These are phyloP conservation scores for Catharus bicknelli DNA, from an alignment of 2,113 vertebrate species.

Conservation along the genomic window DNA sequence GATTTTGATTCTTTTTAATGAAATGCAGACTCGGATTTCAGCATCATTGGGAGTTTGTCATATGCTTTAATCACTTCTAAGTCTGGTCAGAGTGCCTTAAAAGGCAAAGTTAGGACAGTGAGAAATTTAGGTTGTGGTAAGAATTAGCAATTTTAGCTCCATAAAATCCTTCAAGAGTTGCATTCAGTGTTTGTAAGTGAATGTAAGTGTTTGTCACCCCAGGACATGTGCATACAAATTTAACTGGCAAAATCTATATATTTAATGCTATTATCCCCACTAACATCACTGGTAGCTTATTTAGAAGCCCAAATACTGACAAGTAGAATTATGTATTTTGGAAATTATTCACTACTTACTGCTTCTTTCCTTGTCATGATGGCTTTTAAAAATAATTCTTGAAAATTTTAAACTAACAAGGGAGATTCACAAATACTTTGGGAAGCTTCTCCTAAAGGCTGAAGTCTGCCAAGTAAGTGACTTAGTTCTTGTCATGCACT, in stretches of 20 bases:
- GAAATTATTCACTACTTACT: not conserved
- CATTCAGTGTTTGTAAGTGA: not conserved
- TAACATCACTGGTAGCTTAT: not conserved
- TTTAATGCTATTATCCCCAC: not conserved
- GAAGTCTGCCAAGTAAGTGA: not conserved
- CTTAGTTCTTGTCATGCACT: not conserved
- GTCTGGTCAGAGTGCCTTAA: not conserved
- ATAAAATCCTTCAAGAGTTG: not conserved
- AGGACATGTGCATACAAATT: not conserved
- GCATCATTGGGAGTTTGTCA: not conserved
- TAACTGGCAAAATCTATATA: not conserved
- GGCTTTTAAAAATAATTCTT: not conserved
- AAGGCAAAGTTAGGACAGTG: not conserved
- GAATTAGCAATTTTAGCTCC: not conserved
- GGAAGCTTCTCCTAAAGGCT: not conserved
- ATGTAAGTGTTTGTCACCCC: not conserved
- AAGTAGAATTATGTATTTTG: not conserved
- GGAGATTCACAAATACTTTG: not conserved
- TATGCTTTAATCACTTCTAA: not conserved
- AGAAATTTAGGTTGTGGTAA: not conserved
- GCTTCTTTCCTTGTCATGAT: not conserved
- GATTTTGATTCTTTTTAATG: not conserved
- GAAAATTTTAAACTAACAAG: not conserved
- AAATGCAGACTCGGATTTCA: not conserved
- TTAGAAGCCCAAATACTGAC: not conserved